phyloP scores from a whole-genome alignment of 2,888 invertebrate species.

The Chydorus sphaericus region DNA sequence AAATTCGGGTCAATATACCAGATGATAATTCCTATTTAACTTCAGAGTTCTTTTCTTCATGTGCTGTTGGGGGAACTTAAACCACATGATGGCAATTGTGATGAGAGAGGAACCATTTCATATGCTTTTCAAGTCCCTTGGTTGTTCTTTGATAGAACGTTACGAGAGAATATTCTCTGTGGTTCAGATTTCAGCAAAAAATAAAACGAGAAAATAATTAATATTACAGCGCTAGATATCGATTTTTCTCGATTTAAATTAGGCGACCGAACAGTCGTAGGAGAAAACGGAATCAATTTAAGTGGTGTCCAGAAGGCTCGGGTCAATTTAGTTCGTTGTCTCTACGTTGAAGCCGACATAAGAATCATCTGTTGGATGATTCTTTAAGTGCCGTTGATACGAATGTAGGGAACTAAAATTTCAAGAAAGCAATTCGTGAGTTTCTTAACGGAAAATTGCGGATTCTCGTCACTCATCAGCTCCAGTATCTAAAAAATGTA shows the following conservation, averaged over 20 bases:
- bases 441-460: conserved; percentile 29
- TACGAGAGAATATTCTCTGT: conserved; percentile 85
- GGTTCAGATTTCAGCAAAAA: conserved; percentile 43
- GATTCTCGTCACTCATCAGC: conserved; percentile 54
- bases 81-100: conserved; percentile 26
- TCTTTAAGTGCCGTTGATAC: conserved; percentile 37
- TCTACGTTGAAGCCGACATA: conserved; percentile 35
- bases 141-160: conserved; percentile 56
- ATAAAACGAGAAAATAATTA: conserved; percentile 27
- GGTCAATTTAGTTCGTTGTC: conserved; percentile 32
- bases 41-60: conserved; percentile 20
- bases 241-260: conserved; percentile 33
- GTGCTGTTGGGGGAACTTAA: conserved; percentile 34
- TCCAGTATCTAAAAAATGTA: conserved; percentile 57
- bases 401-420: conserved; percentile 32
- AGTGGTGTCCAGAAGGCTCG: conserved; percentile 40
- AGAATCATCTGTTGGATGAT: conserved; percentile 36
- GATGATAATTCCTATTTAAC: too few species aligned
- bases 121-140: conserved; percentile 53
- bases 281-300: conserved; percentile 36
- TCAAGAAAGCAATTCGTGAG: conserved; percentile 30
- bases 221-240: conserved; percentile 28
- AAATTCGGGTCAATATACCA: too few species aligned
- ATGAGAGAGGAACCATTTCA: conserved; percentile 30
- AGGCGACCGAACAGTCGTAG: conserved; percentile 36